These are phyloP conservation scores for Lipotes vexillifer DNA, from an alignment of 2,113 vertebrate species.

Conservation along the genomic window DNA sequence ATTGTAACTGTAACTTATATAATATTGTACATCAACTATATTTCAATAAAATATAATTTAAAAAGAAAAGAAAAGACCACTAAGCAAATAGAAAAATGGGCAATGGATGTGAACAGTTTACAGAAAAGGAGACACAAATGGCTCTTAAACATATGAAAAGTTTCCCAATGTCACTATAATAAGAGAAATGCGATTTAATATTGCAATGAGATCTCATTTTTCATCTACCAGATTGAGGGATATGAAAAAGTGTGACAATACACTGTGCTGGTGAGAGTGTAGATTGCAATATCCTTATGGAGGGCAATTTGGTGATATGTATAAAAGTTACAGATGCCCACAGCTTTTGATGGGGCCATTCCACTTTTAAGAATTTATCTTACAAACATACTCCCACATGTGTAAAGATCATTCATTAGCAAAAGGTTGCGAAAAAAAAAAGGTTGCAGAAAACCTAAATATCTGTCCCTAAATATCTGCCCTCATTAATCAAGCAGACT, in stretches of 20 bases:
- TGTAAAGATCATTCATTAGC: slow-evolving; percentile 8
- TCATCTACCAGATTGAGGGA: background rate
- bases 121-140: background rate
- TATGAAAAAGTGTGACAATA: background rate
- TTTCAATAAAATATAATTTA: background rate
- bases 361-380: slow-evolving; percentile 3
- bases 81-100: background rate
- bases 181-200: background rate
- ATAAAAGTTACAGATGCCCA: background rate
- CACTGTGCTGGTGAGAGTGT: background rate
- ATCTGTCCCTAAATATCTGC: no score
- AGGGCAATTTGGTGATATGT: background rate
- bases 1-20: background rate
- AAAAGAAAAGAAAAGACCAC: background rate
- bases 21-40: background rate
- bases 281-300: background rate
- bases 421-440: background rate
- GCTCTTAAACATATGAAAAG: background rate
- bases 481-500: background rate
- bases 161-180: background rate
- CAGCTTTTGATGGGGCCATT: background rate
- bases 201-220: background rate
- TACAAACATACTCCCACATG: background rate
- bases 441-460: background rate
- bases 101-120: background rate